Percentiles rank a stretch among this genome's conserved stretches.
These are phyloP conservation scores for Onychostruthus taczanowskii DNA, from an alignment of 2,113 vertebrate genomes.

Conservation along the genomic window DNA sequence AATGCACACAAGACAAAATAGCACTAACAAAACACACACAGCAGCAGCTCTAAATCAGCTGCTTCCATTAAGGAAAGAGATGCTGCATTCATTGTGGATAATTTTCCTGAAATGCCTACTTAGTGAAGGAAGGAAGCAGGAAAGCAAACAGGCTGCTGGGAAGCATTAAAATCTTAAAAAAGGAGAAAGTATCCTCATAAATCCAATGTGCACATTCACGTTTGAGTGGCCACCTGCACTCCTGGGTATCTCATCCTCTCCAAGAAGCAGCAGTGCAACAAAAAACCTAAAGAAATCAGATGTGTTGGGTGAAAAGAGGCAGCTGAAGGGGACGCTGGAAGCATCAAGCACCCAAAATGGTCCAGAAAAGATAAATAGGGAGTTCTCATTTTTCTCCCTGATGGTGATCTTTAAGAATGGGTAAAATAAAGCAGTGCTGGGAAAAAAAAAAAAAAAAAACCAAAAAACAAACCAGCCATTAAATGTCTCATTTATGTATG, in stretches of 20 bases:
- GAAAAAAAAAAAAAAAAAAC: rapidly evolving
- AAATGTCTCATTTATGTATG: neutral
- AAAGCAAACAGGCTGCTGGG: constrained; percentile 14
- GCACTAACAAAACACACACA: constrained; percentile 46
- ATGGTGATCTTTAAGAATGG: neutral
- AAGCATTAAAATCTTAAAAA: neutral
- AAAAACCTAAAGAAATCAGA: neutral
- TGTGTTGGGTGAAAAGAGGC: neutral
- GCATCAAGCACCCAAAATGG: neutral
- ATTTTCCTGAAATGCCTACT: constrained; percentile 52
- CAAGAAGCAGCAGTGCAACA: neutral
- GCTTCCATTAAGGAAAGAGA: constrained; percentile 37
- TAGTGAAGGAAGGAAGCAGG: constrained; percentile 16
- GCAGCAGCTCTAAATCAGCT: constrained; percentile 41
- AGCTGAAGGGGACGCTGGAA: neutral
- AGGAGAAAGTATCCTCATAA: neutral
- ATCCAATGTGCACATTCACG: neutral
- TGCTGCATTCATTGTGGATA: constrained; percentile 13
- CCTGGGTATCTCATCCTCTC: neutral
- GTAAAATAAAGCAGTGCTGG: neutral
- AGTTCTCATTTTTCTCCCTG: neutral
- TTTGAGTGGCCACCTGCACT: neutral
- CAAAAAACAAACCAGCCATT: rapidly evolving
- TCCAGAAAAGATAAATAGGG: neutral
- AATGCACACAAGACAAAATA: constrained; percentile 49